Percentiles rank a stretch among this genome's conserved stretches.
These are phyloP conservation scores for Puffinus mauretanicus DNA, from an alignment of 2,113 vertebrate genomes.

Conservation along the genomic window DNA sequence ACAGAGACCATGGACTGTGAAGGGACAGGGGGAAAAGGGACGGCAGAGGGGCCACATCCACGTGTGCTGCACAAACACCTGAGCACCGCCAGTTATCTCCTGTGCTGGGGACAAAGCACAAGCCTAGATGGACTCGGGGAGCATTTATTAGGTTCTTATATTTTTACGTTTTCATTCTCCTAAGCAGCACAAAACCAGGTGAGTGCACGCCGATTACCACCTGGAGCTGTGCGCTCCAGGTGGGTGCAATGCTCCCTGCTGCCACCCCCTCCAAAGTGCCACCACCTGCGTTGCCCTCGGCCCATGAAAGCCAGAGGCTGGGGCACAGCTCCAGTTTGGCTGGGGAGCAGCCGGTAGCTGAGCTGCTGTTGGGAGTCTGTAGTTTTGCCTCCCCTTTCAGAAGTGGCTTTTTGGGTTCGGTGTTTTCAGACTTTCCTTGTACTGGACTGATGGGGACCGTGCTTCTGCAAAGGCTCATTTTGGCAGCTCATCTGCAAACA, in stretches of 20 bases:
- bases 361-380: rapidly evolving
- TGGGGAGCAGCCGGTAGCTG: rapidly evolving
- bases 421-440: neutral
- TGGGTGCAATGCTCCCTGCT: neutral
- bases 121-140: neutral
- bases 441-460: rapidly evolving
- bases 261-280: neutral
- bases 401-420: rapidly evolving
- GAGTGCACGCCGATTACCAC: rapidly evolving
- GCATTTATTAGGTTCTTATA: neutral
- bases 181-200: neutral
- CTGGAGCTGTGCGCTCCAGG: neutral
- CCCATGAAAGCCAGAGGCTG: neutral
- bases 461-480: rapidly evolving
- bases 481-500: neutral
- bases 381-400: rapidly evolving
- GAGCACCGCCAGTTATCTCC: no score
- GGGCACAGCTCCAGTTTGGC: rapidly evolving
- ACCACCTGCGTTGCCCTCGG: neutral
- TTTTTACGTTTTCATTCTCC: neutral
- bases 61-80: rapidly evolving
- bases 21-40: neutral
- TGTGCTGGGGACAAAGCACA: neutral
- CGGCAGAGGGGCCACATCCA: neutral
- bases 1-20: rapidly evolving